These are phyloP conservation scores for Pithys albifrons DNA, from an alignment of 2,113 vertebrate species.

Conservation along the genomic window DNA sequence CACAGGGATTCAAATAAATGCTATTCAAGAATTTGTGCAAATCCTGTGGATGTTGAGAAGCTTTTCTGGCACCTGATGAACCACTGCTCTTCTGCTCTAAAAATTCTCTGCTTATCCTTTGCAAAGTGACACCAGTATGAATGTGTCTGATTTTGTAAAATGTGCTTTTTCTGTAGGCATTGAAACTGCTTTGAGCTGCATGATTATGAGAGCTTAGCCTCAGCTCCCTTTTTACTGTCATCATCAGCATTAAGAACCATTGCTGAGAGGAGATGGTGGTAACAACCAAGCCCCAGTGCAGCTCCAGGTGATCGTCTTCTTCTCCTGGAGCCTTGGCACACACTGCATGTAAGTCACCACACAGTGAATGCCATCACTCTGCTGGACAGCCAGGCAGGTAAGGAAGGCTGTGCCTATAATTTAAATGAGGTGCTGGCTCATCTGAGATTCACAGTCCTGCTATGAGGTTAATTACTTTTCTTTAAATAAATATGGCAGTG, in stretches of 20 bases:
- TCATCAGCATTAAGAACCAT: not conserved
- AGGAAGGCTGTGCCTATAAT: not conserved
- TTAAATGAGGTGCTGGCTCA: conserved; percentile 3
- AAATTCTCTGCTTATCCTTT: conserved; percentile 30
- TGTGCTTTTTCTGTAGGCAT: not conserved
- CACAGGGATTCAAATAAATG: not conserved
- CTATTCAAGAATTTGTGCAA: not conserved
- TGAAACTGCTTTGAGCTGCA: not conserved
- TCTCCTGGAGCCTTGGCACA: not conserved
- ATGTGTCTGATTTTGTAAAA: conserved; percentile 43
- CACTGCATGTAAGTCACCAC: not conserved
- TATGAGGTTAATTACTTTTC: conserved; percentile 27
- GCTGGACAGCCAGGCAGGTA: not conserved
- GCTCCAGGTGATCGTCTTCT: not conserved
- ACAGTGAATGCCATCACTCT: not conserved
- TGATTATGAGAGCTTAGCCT: conserved; percentile 7
- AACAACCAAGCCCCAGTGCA: not conserved
- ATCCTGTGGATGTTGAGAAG: not conserved
- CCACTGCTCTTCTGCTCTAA: not conserved
- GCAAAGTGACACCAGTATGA: not conserved
- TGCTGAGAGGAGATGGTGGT: not conserved
- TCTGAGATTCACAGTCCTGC: not conserved
- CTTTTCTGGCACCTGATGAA: conserved; percentile 19
- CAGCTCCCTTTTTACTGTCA: not conserved
- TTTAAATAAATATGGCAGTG: not conserved